Base-by-base conservation (phyloP, 2,113 vertebrate genomes). In the Platycercus adscitus region DNA sequence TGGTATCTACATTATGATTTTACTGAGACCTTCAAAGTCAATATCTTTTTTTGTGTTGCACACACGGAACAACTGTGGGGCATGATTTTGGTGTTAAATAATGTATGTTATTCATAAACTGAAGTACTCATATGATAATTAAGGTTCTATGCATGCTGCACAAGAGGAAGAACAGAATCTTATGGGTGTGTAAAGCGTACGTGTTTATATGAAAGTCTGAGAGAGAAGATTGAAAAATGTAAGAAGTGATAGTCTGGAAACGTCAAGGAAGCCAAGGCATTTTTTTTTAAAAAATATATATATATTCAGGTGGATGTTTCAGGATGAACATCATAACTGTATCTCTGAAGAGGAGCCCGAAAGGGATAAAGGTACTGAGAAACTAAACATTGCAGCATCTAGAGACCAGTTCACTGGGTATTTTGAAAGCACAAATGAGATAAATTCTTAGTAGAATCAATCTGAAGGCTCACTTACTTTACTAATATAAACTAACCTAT, bases 71-170 rank as follows among this genome's bases (percentile, higher is more conserved):
- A 96, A 94, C 79, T 75, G 65, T 95, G 77, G 65, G 89, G 66
- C 70, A 87, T 65, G 65, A 84, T 88, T 96, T 96, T 89, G 26
- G 46, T 91, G 39, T 94, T 96, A 95, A 96, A 96, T 96, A 95
- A 96, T 91, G 44, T 50, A 95, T 93, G 81, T 43, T 93, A 79
- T 65, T 93, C 91, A 53, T 88, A 88, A 94, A 91, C 50, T 66
- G 63, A 92, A 95, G 81, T 80, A 93, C 95, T 97, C 66, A 39
- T 78, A 82, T 26, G 53, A 50, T 88, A 93, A 94, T 94, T 88
- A 90, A 87, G 58, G 91, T 86, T 95, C 91, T 80, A 20, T 75
- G 72, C 12, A 47, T 84, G 33, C 39, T 85, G 31, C 13, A 76
- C 7, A 87, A 72, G 17, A 76, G 26, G 33, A 92, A 72, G 24